phyloP scores from a whole-genome alignment of 2,888 invertebrate species.

The Glaucopsyche alexis region DNA sequence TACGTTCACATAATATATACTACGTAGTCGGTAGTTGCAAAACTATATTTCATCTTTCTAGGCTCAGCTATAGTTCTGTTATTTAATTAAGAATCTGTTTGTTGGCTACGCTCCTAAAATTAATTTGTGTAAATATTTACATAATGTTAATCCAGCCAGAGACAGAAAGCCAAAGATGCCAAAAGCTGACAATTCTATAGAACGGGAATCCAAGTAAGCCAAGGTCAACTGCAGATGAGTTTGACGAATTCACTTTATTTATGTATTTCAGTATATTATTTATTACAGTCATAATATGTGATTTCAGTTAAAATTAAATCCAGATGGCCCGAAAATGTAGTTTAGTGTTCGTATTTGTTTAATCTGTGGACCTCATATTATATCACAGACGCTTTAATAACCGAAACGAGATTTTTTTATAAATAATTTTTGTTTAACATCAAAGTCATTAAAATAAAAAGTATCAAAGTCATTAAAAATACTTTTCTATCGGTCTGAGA shows the following conservation, averaged over 20 bases:
- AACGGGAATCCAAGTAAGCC: constrained; percentile 16
- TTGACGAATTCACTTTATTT: constrained; percentile 4
- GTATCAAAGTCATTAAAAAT: no score
- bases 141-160: constrained; percentile 2
- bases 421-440: no score
- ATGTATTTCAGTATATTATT: not conserved
- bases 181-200: not conserved
- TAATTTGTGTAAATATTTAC: constrained; percentile 22
- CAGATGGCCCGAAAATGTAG: not conserved
- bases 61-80: not conserved
- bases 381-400: no score
- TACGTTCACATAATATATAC: no score
- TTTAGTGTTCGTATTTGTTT: no score
- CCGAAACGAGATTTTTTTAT: no score
- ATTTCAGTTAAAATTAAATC: not conserved
- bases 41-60: no score
- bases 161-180: constrained; percentile 11
- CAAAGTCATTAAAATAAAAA: no score
- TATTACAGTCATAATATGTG: not conserved
- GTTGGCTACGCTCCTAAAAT: constrained; percentile 7
- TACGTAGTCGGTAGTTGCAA: no score
- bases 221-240: constrained; percentile 1
- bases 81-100: not conserved
- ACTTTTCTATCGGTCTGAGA: no score
- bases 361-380: no score